Evolutionary conservation across 2,113 vertebrate genomes (phyloP), one percentile per base, ranked within the genome.

Genomic region (Aplodontia rufa): DNA sequence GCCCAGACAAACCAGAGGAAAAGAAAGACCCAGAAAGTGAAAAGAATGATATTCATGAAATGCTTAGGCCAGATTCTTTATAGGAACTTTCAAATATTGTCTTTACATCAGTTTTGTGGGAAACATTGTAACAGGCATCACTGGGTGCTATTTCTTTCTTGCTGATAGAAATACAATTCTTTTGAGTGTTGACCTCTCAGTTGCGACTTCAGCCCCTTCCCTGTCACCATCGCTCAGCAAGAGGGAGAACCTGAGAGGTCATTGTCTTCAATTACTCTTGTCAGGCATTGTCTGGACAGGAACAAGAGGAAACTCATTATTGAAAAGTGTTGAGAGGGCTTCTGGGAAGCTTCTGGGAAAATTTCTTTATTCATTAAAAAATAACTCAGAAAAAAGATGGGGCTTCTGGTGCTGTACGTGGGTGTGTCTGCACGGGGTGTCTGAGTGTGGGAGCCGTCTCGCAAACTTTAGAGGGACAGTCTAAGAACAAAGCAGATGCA

Each of bases 41-140:
- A 53, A 94, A 75, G 17, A 91, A 69, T 49, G 68, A 60, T 42
- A 71, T 76, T 92, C 19, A 49, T 49, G 30, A 96, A 87, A 86
- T 71, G 16, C 8, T 42, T 69, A 30, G 60, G 47, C 47, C n/a
- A 90, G 49, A 53, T 5, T 66, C 42, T 95, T 92, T 92, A 47
- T n/a, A 76, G 69, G 69, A 91, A 72, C 12, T 83, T 47, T 80
- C 9, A 68, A 35, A 11, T 68, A 47, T 11, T 84, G 14, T 78
- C 49, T 84, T 90, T 8, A 3, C 4, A 32, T 83, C 28, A 49
- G 2, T 55, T 20, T n/a, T 81, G 32, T 55, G 47, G 66, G 47
- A 88, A 60, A 69, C 10, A 40, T 20, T 62, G 35, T 68, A 81
- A 60, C 17, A 71, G 62, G 30, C 45, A 7, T 78, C 1, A 0